Evolutionary conservation across 2,888 invertebrate genomes (phyloP).

Genomic region (Teinopalpus imperialis): DNA sequence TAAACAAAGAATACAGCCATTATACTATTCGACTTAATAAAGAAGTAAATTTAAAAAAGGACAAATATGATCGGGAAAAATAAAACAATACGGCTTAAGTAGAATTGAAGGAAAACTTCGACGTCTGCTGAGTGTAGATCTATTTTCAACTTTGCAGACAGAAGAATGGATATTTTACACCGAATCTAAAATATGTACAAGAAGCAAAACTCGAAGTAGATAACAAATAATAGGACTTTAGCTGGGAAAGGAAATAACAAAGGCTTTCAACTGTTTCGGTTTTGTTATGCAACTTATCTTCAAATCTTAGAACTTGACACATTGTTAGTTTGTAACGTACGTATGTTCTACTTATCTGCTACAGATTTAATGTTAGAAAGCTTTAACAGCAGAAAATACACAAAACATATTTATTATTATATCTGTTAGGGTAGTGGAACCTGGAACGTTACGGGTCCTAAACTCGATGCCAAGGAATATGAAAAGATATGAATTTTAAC

Average conservation of each 20-base stretch:
- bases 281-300: constrained; percentile 20
- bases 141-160: constrained; percentile 41
- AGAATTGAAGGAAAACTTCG: constrained; percentile 41
- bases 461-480: no score
- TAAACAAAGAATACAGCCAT: no score
- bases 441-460: no score
- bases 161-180: constrained; percentile 31
- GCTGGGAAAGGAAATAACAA: constrained; percentile 30
- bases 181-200: constrained; percentile 26
- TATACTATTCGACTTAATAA: background rate
- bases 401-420: no score
- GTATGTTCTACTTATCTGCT: background rate
- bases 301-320: constrained; percentile 19
- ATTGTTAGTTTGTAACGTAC: constrained; percentile 13
- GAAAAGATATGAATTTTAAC: no score
- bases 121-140: constrained; percentile 39
- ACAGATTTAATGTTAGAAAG: background rate
- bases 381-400: no score
- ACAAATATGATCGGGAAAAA: constrained; percentile 24
- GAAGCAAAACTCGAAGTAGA: constrained; percentile 20
- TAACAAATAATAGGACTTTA: constrained; percentile 29
- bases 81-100: constrained; percentile 35
- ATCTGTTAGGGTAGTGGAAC: no score
- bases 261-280: constrained; percentile 20
- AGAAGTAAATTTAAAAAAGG: constrained; percentile 5